Percentiles rank a stretch among this genome's conserved stretches.
Evolutionary conservation across 2,113 vertebrate species (phyloP).

Genomic region (Baryphthengus martii): DNA sequence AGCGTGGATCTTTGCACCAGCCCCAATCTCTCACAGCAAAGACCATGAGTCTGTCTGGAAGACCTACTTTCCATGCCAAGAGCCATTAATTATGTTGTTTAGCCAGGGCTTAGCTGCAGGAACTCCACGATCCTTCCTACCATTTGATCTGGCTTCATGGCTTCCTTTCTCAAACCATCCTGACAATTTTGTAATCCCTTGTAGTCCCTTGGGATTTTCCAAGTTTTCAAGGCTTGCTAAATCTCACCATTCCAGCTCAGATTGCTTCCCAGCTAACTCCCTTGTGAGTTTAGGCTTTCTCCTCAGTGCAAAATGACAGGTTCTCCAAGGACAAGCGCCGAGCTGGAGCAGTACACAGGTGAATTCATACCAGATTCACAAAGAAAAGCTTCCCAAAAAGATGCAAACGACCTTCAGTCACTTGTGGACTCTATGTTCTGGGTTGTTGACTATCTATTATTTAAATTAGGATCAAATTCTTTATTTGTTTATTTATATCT

Average conservation of each 20-base stretch:
- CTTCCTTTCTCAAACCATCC: neutral
- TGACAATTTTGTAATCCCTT: neutral
- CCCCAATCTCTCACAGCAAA: neutral
- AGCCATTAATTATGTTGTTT: neutral
- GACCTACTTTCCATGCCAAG: neutral
- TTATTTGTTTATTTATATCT: too few species aligned
- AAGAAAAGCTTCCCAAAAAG: neutral
- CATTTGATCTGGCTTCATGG: neutral
- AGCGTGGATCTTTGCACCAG: fast-evolving
- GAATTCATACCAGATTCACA: neutral
- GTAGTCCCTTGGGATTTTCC: neutral
- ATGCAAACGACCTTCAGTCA: neutral
- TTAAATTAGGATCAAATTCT: neutral
- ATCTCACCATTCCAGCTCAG: neutral
- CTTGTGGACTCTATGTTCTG: neutral
- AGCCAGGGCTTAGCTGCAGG: neutral
- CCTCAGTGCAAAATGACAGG: neutral
- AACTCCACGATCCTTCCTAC: neutral
- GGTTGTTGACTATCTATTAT: neutral
- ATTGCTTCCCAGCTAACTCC: neutral
- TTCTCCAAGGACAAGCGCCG: neutral
- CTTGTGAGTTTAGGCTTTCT: neutral
- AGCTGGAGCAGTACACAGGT: neutral
- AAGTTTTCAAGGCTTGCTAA: neutral
- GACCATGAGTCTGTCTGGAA: neutral